Evolutionary conservation across 1,140 invertebrate species (phyloP), one percentile per base, ranked within the genome.

Genomic region (Formica selysi): DNA sequence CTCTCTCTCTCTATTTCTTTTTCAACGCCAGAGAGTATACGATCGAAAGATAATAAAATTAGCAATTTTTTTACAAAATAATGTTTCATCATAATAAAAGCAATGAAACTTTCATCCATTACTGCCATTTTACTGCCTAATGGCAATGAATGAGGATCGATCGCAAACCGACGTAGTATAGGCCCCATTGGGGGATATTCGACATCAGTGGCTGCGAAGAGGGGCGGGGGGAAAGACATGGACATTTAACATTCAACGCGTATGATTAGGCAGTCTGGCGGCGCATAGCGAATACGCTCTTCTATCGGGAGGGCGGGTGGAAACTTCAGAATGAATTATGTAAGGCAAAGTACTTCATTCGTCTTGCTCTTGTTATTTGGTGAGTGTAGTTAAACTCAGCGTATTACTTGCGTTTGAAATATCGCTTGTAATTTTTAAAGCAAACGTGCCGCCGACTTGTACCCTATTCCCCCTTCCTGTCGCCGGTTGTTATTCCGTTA

Each of bases 301-400:
- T 59, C n/a, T 70, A 67, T 76, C 84, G 54, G 83, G 62, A 79
- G 78, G 79, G 51, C 85, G 85, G 85, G 76, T 83, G 76, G 79
- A 87, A 92, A 91, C 89, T 91, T 84, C 71, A 87, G 86, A 86
- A 92, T 93, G 89, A 92, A 93, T 93, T 91, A 92, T 92, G 92
- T 91, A 92, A 92, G 92, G 92, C 91, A 92, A 93, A 93, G 92
- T 92, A 93, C 92, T 92, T 91, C 92, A 93, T 93, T 92, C 92
- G 88, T 93, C 92, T 93, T 92, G 91, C 92, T 92, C 92, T 91
- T 92, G 92, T 93, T 93, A 92, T 92, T 93, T 91, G 92, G 92
- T 92, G 86, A 91, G 86, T 91, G 90, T 92, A 92, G 91, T 92
- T 92, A 92, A 93, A 93, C 92, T 92, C 88, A 68, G 90, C 89